Conservation (phyloP, 53 echinoderm and acorn worm genomes). For the Antedon mediterranea region DNA sequence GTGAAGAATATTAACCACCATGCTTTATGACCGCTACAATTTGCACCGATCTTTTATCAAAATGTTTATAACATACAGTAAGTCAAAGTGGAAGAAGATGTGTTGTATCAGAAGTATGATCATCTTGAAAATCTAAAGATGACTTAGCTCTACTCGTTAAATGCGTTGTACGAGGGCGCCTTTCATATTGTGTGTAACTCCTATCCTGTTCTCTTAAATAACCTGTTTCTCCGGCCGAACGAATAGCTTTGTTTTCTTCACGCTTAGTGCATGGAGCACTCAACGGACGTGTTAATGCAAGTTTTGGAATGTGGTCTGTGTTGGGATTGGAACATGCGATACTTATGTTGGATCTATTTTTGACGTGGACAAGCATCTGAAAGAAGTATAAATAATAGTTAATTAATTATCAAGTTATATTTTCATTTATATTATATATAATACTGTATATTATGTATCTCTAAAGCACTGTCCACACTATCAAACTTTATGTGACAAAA, state of each 20-base stretch:
- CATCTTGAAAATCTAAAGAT: background rate
- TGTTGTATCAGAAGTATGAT: background rate
- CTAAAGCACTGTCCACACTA: too few species aligned
- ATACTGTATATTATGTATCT: too few species aligned
- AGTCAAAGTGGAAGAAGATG: background rate
- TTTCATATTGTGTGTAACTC: background rate
- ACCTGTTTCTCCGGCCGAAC: constrained; percentile 62
- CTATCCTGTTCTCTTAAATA: constrained; percentile 6
- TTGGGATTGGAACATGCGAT: constrained; percentile 66
- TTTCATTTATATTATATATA: too few species aligned
- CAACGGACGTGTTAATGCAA: constrained; percentile 38
- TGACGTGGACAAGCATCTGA: constrained; percentile 92
- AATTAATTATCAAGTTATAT: too few species aligned
- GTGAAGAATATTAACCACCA: too few species aligned
- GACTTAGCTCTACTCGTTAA: background rate
- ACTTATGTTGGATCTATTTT: constrained; percentile 83
- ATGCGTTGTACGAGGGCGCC: background rate
- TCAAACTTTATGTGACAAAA: too few species aligned
- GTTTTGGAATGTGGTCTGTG: constrained; percentile 26
- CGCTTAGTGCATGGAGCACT: constrained; percentile 74
- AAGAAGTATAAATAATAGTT: background rate
- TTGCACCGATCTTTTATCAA: background rate
- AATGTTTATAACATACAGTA: background rate
- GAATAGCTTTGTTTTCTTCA: constrained; percentile 53
- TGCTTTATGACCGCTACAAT: too few species aligned